Evolutionary conservation across 2,888 invertebrate species (phyloP).

Genomic region (Argyresthia albistria): DNA sequence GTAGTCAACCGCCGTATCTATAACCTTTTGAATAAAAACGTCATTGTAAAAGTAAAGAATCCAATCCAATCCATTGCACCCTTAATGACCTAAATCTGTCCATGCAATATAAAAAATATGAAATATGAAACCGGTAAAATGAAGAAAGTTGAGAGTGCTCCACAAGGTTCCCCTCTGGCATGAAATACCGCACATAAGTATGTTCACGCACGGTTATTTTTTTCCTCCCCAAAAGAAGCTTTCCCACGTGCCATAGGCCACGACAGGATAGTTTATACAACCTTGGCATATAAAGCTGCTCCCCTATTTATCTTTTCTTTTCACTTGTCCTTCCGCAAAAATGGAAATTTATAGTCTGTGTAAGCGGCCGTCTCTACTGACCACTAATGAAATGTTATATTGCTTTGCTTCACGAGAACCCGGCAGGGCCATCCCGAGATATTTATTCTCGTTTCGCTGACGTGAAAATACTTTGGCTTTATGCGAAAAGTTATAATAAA

Average conservation of each 20-base stretch:
- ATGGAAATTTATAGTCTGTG: slow-evolving; percentile 63
- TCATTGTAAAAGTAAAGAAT: no score
- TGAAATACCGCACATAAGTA: background rate
- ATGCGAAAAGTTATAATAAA: slow-evolving; percentile 1
- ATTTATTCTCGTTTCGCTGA: no score
- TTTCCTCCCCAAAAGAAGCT: background rate
- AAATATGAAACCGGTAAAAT: no score
- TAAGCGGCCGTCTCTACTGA: slow-evolving; percentile 43
- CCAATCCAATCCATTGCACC: no score
- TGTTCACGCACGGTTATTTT: slow-evolving; percentile 5
- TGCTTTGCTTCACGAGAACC: slow-evolving; percentile 17
- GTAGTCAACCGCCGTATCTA: no score
- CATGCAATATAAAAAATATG: no score
- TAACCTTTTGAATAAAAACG: no score
- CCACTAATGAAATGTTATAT: slow-evolving; percentile 61
- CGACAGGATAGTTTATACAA: slow-evolving; percentile 30
- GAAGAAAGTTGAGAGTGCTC: no score
- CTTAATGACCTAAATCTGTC: no score
- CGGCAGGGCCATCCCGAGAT: no score
- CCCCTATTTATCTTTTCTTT: slow-evolving; percentile 56
- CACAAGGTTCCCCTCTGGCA: background rate
- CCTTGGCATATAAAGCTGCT: slow-evolving; percentile 31
- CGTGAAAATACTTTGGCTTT: no score
- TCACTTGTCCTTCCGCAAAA: slow-evolving; percentile 58
- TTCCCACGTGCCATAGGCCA: slow-evolving; percentile 9